Evolutionary conservation across 2,797 vertebrate species (phyloP).

Genomic region (Anniella stebbinsi): DNA sequence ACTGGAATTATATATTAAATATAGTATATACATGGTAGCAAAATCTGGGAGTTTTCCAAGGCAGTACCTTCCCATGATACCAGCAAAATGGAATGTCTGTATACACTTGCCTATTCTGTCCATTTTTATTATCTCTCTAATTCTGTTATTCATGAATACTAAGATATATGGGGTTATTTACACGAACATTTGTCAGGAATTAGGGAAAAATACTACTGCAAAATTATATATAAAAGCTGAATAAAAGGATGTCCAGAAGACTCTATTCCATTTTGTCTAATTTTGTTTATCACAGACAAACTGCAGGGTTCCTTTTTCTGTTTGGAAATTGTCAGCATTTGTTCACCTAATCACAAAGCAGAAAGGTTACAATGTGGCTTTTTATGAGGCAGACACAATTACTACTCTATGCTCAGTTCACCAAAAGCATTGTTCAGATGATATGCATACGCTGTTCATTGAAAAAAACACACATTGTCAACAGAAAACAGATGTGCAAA

Average conservation of each 20-base stretch:
- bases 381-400: conserved; percentile 25
- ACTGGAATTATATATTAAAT: not conserved
- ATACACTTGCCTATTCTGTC: not conserved
- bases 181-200: conserved; percentile 14
- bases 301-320: conserved; percentile 7
- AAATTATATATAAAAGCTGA: not conserved
- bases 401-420: conserved; percentile 20
- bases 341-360: conserved; percentile 29
- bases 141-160: conserved; percentile 28
- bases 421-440: conserved; percentile 8
- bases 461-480: not conserved
- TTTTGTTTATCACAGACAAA: conserved; percentile 35
- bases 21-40: not conserved
- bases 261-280: conserved; percentile 22
- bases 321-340: conserved; percentile 35
- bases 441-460: conserved; percentile 15
- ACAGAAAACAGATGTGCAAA: conserved; percentile 3
- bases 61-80: not conserved
- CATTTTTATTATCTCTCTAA: conserved; percentile 12
- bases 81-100: not conserved
- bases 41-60: not conserved
- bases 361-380: conserved; percentile 34
- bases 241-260: not conserved
- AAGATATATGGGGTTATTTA: conserved; percentile 9
- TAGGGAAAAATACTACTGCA: not conserved